Conservation (phyloP, 1,140 invertebrate genomes). For the Pogonomyrmex barbatus region DNA sequence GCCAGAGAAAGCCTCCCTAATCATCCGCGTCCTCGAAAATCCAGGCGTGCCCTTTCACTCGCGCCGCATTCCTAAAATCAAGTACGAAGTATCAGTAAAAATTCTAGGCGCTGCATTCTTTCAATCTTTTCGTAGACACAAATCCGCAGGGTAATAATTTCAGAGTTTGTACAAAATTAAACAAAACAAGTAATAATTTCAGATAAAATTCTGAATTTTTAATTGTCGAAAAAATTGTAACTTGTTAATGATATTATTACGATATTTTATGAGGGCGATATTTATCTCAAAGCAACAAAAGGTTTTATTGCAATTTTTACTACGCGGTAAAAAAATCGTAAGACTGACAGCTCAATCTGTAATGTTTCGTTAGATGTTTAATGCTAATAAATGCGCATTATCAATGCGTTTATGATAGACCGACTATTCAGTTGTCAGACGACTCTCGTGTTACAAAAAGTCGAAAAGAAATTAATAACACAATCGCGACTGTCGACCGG, state of each 20-base stretch:
- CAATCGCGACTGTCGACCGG: constrained; percentile 6
- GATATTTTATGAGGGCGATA: background rate
- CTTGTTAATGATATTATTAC: background rate
- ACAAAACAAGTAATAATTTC: background rate
- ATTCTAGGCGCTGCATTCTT: background rate
- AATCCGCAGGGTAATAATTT: background rate
- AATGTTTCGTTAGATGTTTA: constrained; percentile 9
- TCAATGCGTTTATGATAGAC: background rate
- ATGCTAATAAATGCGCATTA: background rate
- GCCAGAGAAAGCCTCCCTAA: background rate
- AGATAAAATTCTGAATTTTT: background rate
- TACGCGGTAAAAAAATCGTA: background rate
- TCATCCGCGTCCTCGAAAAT: constrained; percentile 18
- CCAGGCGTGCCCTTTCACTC: constrained; percentile 36
- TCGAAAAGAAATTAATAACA: constrained; percentile 25
- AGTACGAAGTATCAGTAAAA: background rate
- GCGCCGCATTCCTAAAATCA: background rate
- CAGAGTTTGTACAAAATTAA: background rate
- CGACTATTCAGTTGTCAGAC: background rate
- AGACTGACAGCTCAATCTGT: background rate
- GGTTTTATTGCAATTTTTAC: background rate
- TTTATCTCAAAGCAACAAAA: background rate
- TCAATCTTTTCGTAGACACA: background rate
- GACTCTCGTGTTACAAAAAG: constrained; percentile 8
- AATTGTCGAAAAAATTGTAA: background rate